Percentiles rank a stretch among this genome's conserved stretches.
Evolutionary conservation across 2,888 invertebrate genomes (phyloP).

Genomic region (Stegana nigrithorax): DNA sequence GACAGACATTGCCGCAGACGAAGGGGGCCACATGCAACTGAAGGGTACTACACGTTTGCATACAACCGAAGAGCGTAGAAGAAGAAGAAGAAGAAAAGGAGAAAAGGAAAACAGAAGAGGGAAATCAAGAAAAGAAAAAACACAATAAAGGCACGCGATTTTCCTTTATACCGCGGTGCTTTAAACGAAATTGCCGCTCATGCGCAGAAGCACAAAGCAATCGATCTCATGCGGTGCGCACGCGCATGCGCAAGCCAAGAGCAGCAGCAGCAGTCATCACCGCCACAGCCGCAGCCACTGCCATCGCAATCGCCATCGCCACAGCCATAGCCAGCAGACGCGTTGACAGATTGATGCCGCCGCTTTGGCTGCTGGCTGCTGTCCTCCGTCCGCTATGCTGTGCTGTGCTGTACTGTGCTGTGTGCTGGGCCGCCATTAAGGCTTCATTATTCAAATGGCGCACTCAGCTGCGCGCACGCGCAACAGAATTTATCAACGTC

Average conservation of each 20-base stretch:
- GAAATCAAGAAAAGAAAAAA: too few relatives aligned
- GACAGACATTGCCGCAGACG: conserved; percentile 42
- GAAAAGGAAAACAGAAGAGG: too few relatives aligned
- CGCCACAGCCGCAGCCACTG: not conserved
- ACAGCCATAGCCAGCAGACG: conserved; percentile 17
- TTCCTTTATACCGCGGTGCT: not conserved
- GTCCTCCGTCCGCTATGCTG: too few relatives aligned
- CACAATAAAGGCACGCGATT: conserved; percentile 18
- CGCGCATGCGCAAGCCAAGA: conserved; percentile 46
- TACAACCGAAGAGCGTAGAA: not conserved
- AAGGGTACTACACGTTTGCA: not conserved
- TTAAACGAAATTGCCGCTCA: not conserved
- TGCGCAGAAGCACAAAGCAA: conserved; percentile 61
- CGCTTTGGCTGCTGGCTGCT: conserved; percentile 8
- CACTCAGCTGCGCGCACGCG: conserved; percentile 33
- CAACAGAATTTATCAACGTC: conserved; percentile 58
- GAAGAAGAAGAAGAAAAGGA: too few relatives aligned
- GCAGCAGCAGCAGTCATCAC: not conserved
- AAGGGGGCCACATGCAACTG: not conserved
- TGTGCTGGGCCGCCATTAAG: conserved; percentile 36
- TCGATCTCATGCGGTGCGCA: conserved; percentile 64
- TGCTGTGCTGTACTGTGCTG: too few relatives aligned
- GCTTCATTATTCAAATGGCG: conserved; percentile 60
- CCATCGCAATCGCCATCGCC: not conserved
- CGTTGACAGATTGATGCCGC: conserved; percentile 42